phyloP scores from a whole-genome alignment of 2,797 vertebrate species.

The Hephaestus fuliginosus region DNA sequence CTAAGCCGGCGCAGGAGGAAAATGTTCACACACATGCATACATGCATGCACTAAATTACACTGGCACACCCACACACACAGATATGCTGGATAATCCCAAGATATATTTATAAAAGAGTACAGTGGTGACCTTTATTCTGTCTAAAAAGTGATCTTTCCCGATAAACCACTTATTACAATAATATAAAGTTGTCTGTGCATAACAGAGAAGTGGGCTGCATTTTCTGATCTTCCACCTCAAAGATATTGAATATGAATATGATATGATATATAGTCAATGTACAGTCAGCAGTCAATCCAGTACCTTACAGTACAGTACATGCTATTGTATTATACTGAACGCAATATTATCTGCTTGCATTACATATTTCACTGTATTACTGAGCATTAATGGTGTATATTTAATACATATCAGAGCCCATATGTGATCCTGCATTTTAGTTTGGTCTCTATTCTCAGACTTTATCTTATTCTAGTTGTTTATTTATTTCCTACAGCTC shows the following conservation, averaged over 20 bases:
- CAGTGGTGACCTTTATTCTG: constrained; percentile 68
- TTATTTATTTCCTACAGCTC: background rate
- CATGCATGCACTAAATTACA: constrained; percentile 24
- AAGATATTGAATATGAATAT: too few species aligned
- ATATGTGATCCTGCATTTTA: background rate
- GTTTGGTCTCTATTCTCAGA: background rate
- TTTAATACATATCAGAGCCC: background rate
- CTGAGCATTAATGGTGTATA: background rate
- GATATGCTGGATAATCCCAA: constrained; percentile 55
- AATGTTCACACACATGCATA: constrained; percentile 22
- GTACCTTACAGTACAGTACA: background rate
- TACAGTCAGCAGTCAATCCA: background rate
- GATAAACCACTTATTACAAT: constrained; percentile 6
- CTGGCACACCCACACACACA: constrained; percentile 14
- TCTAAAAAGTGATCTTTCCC: constrained; percentile 17
- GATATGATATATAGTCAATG: too few species aligned
- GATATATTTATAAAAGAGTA: constrained; percentile 56
- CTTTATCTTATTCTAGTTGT: background rate
- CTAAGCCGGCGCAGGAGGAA: constrained; percentile 60
- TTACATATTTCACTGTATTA: background rate
- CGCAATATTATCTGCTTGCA: background rate
- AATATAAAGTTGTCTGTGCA: background rate
- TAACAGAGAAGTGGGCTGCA: background rate
- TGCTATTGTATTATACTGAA: background rate
- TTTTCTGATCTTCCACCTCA: background rate